A percentile compares a stretch with the other conserved stretches of the same genome.
These are phyloP conservation scores for Drosophila grimshawi DNA, from an alignment of 1,140 invertebrate species.

Conservation along the genomic window DNA sequence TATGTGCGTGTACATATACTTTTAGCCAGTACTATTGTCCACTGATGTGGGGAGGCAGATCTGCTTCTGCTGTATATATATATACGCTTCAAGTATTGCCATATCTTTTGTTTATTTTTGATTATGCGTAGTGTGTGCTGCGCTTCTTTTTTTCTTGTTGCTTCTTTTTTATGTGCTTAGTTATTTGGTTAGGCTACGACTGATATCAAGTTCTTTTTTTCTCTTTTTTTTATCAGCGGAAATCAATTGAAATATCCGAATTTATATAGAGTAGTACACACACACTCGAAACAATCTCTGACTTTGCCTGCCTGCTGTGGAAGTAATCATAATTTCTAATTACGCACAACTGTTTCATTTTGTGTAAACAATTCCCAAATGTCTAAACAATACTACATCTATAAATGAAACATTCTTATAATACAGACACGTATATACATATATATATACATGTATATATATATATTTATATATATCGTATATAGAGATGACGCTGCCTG, in stretches of 20 bases:
- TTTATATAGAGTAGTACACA: not conserved
- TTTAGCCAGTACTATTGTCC: constrained; percentile 1
- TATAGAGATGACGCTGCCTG: constrained; percentile 14
- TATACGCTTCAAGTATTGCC: constrained; percentile 20
- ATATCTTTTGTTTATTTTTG: constrained; percentile 48
- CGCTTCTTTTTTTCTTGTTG: constrained; percentile 10
- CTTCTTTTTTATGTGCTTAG: not conserved
- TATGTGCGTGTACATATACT: constrained; percentile 13
- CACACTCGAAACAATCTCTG: constrained; percentile 31
- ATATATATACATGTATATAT: constrained; percentile 3
- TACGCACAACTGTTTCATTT: constrained; percentile 40
- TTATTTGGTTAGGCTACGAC: not conserved
- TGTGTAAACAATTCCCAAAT: constrained; percentile 23
- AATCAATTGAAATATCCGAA: constrained; percentile 43
- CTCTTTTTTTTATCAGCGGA: constrained; percentile 44
- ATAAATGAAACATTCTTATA: not conserved
- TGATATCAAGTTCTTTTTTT: constrained; percentile 12
- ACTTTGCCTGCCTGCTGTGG: not conserved
- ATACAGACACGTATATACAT: not conserved
- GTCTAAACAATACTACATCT: constrained; percentile 5
- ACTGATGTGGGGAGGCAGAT: constrained; percentile 28
- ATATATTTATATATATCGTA: not conserved
- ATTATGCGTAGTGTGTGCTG: constrained; percentile 29
- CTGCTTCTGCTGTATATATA: not conserved
- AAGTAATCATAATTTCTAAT: constrained; percentile 35